A percentile compares a stretch with the other conserved stretches of the same genome.
Evolutionary conservation across 2,113 vertebrate genomes (phyloP).

Genomic region (Pluvianellus socialis): DNA sequence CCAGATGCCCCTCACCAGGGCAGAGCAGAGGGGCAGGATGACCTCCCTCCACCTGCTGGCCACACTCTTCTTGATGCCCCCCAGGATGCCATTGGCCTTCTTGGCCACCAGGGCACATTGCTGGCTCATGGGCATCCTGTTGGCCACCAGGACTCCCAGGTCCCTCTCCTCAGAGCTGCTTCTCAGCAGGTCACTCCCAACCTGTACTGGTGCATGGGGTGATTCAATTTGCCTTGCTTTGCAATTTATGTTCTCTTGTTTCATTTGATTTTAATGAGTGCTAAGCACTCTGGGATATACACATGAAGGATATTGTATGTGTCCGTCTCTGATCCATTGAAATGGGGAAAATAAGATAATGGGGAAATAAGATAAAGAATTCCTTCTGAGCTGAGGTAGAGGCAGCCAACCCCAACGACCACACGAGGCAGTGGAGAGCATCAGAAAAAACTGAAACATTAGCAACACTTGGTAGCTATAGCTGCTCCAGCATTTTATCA

Average conservation of each 20-base stretch:
- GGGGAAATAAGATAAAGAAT: not conserved
- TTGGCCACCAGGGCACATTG: too few relatives aligned
- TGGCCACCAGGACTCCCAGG: too few relatives aligned
- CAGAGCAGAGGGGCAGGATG: too few relatives aligned
- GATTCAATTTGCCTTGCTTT: not conserved
- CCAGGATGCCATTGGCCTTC: too few relatives aligned
- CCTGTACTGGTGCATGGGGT: too few relatives aligned
- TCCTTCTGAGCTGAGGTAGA: not conserved
- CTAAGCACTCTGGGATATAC: not conserved
- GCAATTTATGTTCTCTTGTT: not conserved
- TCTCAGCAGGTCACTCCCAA: too few relatives aligned
- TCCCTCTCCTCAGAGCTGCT: too few relatives aligned
- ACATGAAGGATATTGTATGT: not conserved
- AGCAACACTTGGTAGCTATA: not conserved
- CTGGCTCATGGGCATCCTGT: too few relatives aligned
- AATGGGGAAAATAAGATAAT: not conserved
- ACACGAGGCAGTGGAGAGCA: constrained; percentile 20
- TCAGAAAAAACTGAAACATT: not conserved
- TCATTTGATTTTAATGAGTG: not conserved
- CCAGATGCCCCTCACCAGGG: too few relatives aligned
- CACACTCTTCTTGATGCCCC: too few relatives aligned
- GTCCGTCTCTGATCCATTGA: not conserved
- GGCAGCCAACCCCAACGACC: not conserved
- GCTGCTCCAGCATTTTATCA: not conserved
- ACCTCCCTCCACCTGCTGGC: too few relatives aligned